Conservation (phyloP, 1,140 invertebrate genomes). For the Zaprionus capensis region DNA sequence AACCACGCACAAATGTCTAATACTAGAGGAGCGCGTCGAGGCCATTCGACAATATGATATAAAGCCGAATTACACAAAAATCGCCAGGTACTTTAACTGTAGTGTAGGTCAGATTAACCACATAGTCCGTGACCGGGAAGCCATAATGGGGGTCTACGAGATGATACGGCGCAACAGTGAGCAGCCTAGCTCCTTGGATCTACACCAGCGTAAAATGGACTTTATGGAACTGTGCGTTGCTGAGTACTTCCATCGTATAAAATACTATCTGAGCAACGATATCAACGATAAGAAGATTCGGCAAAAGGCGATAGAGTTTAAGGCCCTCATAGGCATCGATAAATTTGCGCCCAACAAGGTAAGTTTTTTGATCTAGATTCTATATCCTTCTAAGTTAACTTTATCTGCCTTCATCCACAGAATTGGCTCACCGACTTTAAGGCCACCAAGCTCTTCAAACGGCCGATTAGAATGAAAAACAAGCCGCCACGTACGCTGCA, state of each 20-base stretch:
- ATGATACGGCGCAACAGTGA: conserved; percentile 47
- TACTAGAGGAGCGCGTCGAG: conserved; percentile 71
- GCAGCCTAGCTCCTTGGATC: conserved; percentile 46
- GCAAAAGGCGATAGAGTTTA: conserved; percentile 68
- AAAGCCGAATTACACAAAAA: conserved; percentile 74
- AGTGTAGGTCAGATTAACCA: conserved; percentile 81
- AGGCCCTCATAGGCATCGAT: conserved; percentile 65
- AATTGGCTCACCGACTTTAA: conserved; percentile 77
- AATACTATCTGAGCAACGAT: conserved; percentile 62
- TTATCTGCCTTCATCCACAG: background rate
- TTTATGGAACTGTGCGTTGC: conserved; percentile 75
- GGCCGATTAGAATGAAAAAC: conserved; percentile 65
- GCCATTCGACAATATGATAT: conserved; percentile 74
- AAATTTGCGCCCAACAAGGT: conserved; percentile 72
- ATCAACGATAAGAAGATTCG: conserved; percentile 76
- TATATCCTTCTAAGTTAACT: background rate
- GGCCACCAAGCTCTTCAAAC: conserved; percentile 68
- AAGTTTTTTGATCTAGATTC: background rate
- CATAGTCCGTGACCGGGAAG: conserved; percentile 68
- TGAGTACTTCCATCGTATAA: conserved; percentile 73
- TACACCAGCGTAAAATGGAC: conserved; percentile 65
- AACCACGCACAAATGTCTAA: conserved; percentile 65
- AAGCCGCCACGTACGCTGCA: conserved; percentile 68
- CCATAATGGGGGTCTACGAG: conserved; percentile 71
- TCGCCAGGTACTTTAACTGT: conserved; percentile 78